Conservation (phyloP, 2,113 vertebrate species). For the Synodontis membranacea region DNA sequence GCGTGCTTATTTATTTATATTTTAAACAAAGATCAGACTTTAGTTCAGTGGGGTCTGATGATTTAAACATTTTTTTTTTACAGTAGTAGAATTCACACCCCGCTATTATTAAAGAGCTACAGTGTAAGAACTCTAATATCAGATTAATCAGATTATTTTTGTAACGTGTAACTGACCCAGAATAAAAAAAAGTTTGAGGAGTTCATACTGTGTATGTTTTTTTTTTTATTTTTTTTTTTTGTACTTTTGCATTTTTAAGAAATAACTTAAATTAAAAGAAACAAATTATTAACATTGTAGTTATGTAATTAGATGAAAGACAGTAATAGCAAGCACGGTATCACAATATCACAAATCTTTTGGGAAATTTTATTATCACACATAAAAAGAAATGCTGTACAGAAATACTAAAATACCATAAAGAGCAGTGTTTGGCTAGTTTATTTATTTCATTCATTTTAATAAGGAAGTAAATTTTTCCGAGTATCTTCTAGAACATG, state of each 20-base stretch:
- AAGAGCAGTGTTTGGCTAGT: too few species aligned
- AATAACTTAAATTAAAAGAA: too few species aligned
- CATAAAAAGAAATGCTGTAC: not conserved
- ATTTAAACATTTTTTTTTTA: not conserved
- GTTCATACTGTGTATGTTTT: not conserved
- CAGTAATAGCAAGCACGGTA: not conserved
- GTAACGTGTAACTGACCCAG: too few species aligned
- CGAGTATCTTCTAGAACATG: too few species aligned
- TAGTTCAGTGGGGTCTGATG: not conserved
- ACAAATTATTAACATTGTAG: not conserved
- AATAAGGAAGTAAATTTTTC: not conserved
- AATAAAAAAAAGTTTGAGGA: too few species aligned
- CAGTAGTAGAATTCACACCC: not conserved
- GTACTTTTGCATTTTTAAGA: not conserved
- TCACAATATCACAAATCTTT: not conserved
- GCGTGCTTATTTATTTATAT: not conserved
- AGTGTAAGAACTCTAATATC: too few species aligned
- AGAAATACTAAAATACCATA: not conserved
- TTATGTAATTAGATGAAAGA: not conserved
- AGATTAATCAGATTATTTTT: too few species aligned
- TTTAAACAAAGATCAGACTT: not conserved
- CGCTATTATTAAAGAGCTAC: too few species aligned
- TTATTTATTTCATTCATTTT: not conserved
- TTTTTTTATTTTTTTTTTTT: not conserved
- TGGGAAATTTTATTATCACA: not conserved